Evolutionary conservation across 1,140 invertebrate species (phyloP), one percentile per base, ranked within the genome.

Genomic region (Mamestra configurata): DNA sequence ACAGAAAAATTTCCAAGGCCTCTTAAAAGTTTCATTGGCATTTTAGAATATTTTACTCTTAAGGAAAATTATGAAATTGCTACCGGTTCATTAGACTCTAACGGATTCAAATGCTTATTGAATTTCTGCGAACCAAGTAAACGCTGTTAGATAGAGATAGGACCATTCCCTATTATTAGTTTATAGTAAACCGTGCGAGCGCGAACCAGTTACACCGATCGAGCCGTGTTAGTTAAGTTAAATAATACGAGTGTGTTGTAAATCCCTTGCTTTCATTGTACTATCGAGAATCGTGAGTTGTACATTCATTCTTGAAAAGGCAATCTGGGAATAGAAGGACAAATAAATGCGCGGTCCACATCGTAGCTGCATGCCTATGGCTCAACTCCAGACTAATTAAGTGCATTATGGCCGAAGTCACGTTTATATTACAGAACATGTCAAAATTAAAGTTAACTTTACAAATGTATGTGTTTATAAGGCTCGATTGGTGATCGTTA

Each of bases 221-320:
- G 68, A 70, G 77, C 55, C 64, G 82, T 81, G 84, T 86, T 86
- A 82, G 83, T 82, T 83, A 77, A 86, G 75, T 86, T 78, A 86
- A 86, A 86, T 85, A 83, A 81, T 85, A 79, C 75, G 79, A 84
- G 72, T 82, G 80, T 86, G 83, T 84, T 87, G 83, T 89, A 85
- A 82, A 84, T 84, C 82, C 77, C 81, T 84, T 79, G 81, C 82
- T 84, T 88, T 87, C 78, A 86, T 86, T 88, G 85, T 88, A 57
- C 77, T 87, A 86, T 88, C 83, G 84, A 84, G 83, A 89, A 71
- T 91, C 87, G 86, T 89, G 89, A 88, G 85, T 81, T 86, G 84
- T 86, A 79, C 84, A 83, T 86, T 88, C 82, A 82, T 82, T 85
- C 83, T 86, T 84, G 72, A 84, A 84, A 82, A 84, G 78, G 80